Conservation (phyloP, 2,888 invertebrate species). For the Xestia c-nigrum region DNA sequence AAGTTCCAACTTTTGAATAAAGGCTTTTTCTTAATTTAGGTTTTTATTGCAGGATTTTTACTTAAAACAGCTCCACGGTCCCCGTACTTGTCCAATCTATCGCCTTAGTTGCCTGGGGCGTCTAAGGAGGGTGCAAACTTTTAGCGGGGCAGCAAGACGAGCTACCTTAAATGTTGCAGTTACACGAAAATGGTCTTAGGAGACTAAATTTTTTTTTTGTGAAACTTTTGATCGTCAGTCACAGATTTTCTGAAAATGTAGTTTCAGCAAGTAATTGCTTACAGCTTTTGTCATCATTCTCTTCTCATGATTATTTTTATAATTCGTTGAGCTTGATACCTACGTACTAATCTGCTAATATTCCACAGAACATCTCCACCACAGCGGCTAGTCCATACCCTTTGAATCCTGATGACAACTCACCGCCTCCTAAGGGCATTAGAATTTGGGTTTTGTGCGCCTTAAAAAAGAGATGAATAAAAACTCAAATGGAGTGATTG, state of each 20-base stretch:
- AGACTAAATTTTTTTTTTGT: too few species aligned
- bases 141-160: too few species aligned
- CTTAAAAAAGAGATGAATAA: neutral
- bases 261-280: too few species aligned
- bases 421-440: slow-evolving; percentile 11
- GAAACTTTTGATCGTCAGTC: too few species aligned
- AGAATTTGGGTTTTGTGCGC: neutral
- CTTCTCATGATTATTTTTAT: neutral
- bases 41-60: too few species aligned
- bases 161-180: too few species aligned
- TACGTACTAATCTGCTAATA: slow-evolving; percentile 12
- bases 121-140: neutral
- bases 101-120: neutral
- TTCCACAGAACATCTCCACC: slow-evolving; percentile 15
- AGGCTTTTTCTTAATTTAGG: too few species aligned
- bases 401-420: slow-evolving; percentile 7
- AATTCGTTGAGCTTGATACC: neutral
- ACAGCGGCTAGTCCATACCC: slow-evolving; percentile 10
- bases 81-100: too few species aligned
- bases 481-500: neutral
- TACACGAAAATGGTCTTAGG: too few species aligned
- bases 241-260: too few species aligned
- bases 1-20: too few species aligned
- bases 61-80: too few species aligned
- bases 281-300: neutral